Conservation (phyloP, 1,140 invertebrate genomes). For the Chlorops oryzae region DNA sequence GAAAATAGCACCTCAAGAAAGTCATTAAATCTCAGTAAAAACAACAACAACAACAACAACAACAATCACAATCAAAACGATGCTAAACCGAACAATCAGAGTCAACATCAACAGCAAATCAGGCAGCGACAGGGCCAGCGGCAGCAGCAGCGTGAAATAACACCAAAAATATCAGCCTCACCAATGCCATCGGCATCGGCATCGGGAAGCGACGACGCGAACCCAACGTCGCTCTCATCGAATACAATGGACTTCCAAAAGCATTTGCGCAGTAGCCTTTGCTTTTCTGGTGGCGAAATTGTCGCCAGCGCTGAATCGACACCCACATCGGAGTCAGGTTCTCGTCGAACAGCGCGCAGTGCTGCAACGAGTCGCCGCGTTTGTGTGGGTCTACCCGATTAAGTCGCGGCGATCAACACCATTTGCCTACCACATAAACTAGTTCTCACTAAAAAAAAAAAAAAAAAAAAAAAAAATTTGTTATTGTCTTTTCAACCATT, state of each 20-base stretch:
- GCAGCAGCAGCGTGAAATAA: slow-evolving; percentile 42
- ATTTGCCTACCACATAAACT: too few species aligned
- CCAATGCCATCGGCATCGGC: slow-evolving; percentile 15
- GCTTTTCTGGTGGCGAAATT: slow-evolving; percentile 36
- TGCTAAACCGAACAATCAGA: slow-evolving; percentile 9
- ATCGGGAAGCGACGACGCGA: background rate
- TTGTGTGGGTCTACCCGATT: slow-evolving; percentile 42
- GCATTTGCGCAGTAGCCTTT: slow-evolving; percentile 44
- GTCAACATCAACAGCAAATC: slow-evolving; percentile 5
- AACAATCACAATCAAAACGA: slow-evolving; percentile 7
- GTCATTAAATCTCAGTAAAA: slow-evolving; percentile 40
- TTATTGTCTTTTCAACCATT: too few species aligned
- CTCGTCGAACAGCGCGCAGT: slow-evolving; percentile 43
- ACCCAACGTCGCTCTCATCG: slow-evolving; percentile 22
- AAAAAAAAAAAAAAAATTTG: too few species aligned
- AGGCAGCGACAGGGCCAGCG: slow-evolving; percentile 44
- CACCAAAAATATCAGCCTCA: slow-evolving; percentile 41
- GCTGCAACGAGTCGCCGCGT: slow-evolving; percentile 44
- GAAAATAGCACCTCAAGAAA: too few species aligned
- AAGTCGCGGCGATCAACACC: too few species aligned
- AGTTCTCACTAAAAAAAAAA: background rate
- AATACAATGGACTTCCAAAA: slow-evolving; percentile 31
- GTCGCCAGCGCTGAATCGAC: slow-evolving; percentile 23
- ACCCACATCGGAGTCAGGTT: slow-evolving; percentile 41
- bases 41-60: slow-evolving; percentile 24